These are phyloP conservation scores for Characodon lateralis DNA, from an alignment of 2,797 vertebrate genomes.

Conservation along the genomic window DNA sequence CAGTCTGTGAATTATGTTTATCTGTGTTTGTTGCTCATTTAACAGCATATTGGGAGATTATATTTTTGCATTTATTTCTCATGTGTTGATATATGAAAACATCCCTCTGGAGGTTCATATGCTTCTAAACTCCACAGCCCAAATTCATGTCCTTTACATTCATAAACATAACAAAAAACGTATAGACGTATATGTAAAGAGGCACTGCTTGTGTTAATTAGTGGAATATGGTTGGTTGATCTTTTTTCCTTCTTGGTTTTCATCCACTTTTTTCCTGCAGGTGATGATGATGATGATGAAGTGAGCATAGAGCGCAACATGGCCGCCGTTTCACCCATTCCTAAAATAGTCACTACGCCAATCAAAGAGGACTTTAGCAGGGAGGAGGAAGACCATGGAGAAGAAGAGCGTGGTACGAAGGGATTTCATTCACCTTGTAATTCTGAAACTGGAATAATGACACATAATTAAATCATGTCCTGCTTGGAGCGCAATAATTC, in stretches of 20 bases:
- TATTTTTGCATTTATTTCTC: too few relatives aligned
- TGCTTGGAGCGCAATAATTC: not conserved
- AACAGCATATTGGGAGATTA: too few relatives aligned
- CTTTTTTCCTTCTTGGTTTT: not conserved
- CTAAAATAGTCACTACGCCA: conserved; percentile 79
- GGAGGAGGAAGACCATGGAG: conserved; percentile 67
- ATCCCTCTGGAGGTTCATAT: too few relatives aligned
- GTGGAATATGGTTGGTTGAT: not conserved
- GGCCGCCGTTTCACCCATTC: conserved; percentile 73
- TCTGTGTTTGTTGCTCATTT: not conserved
- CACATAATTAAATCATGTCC: not conserved
- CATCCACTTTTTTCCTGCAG: not conserved
- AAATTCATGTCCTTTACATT: too few relatives aligned
- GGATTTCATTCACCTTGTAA: not conserved
- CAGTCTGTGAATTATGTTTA: not conserved
- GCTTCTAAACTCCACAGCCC: too few relatives aligned
- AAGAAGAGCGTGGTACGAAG: conserved; percentile 73
- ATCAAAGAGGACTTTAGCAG: conserved; percentile 74
- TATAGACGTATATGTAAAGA: too few relatives aligned
- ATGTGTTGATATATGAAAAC: too few relatives aligned
- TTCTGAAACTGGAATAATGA: not conserved
- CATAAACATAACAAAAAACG: too few relatives aligned
- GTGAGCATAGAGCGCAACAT: conserved; percentile 64
- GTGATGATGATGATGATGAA: conserved; percentile 60
- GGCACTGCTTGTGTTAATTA: not conserved